Evolutionary conservation across 1,140 invertebrate species (phyloP).

Genomic region (Phymastichus coffea): DNA sequence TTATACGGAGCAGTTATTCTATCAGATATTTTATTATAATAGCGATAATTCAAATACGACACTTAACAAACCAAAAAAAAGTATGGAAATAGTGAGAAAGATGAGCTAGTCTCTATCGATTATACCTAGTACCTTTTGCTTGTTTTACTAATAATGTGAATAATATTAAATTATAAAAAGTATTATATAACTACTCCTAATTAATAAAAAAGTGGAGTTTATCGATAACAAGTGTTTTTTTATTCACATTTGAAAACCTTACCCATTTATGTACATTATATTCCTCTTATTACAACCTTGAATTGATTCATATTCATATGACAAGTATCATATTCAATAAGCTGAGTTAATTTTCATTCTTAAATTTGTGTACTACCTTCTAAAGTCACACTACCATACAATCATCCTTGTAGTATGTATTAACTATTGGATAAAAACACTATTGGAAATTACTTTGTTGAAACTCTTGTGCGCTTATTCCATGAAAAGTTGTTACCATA

Average conservation of each 20-base stretch:
- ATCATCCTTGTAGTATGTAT: no score
- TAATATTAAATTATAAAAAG: slow-evolving; percentile 33
- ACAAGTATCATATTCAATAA: not conserved
- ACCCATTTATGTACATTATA: not conserved
- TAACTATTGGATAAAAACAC: not conserved
- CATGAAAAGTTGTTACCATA: slow-evolving; percentile 96
- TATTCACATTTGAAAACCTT: not conserved
- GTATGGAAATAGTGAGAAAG: slow-evolving; percentile 19
- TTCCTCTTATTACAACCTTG: not conserved
- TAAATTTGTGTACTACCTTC: no score
- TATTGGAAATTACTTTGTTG: slow-evolving; percentile 80
- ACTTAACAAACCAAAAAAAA: slow-evolving; percentile 25
- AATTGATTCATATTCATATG: not conserved
- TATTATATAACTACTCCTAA: slow-evolving; percentile 42
- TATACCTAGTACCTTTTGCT: slow-evolving; percentile 32
- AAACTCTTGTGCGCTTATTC: slow-evolving; percentile 91
- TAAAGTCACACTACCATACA: no score
- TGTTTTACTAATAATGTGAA: slow-evolving; percentile 35
- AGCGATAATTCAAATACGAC: slow-evolving; percentile 32
- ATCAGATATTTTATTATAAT: slow-evolving; percentile 40
- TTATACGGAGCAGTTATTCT: slow-evolving; percentile 33
- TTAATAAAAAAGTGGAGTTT: slow-evolving; percentile 42
- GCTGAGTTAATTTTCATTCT: no score
- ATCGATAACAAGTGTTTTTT: slow-evolving; percentile 25
- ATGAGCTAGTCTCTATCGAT: slow-evolving; percentile 31